Conservation (phyloP, 2,113 vertebrate genomes). For the Heterocephalus glaber region DNA sequence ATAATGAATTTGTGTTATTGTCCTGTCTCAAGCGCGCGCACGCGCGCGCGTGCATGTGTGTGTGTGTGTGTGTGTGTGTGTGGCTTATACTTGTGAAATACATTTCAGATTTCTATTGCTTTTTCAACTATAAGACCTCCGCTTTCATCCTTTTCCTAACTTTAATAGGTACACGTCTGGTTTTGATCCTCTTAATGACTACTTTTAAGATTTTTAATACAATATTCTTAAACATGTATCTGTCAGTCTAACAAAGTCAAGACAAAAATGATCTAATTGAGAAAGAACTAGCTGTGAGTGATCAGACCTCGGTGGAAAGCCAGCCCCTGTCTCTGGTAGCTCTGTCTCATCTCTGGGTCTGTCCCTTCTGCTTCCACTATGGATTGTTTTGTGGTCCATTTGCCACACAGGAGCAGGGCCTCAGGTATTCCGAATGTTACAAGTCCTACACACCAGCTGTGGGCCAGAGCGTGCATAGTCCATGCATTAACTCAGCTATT, state of each 20-base stretch:
- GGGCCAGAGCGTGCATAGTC: too few relatives aligned
- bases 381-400: neutral
- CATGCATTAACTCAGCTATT: neutral
- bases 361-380: neutral
- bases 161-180: slow-evolving; percentile 40
- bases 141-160: slow-evolving; percentile 26
- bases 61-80: neutral
- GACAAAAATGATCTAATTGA: slow-evolving; percentile 15
- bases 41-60: too few relatives aligned
- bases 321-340: neutral
- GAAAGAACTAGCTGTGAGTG: neutral
- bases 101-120: slow-evolving; percentile 8
- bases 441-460: neutral
- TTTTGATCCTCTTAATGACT: slow-evolving; percentile 51
- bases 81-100: neutral
- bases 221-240: slow-evolving; percentile 44
- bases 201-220: slow-evolving; percentile 30
- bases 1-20: neutral
- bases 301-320: neutral
- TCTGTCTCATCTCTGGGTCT: neutral
- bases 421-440: neutral
- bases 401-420: neutral
- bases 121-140: slow-evolving; percentile 6
- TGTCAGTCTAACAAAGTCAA: slow-evolving; percentile 3
- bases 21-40: neutral